Base-by-base conservation (phyloP, 2,113 vertebrate genomes). In the Podarcis muralis region DNA sequence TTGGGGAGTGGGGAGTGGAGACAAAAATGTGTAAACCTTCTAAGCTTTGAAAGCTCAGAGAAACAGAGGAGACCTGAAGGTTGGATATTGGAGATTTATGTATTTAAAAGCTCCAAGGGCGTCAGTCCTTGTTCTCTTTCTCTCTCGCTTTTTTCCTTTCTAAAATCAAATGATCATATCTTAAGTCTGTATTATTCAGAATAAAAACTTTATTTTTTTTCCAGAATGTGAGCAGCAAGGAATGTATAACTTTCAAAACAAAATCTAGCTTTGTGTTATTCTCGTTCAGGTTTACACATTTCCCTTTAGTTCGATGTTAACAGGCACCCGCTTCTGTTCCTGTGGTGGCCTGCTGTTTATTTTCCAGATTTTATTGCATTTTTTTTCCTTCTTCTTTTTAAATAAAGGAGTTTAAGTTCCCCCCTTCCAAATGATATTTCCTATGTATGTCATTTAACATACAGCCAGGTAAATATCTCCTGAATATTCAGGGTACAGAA, bases 191-290 rank as follows among this genome's bases (percentile, higher is more conserved):
- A 94, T 96, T 97, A 97, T 94, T 97, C 97, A 97, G 97, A 97
- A 97, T 97, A 97, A 97, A 97, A 97, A 96, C 94, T 97, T 97
- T 95, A 97, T 98, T 98, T 89, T 95, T 98, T 97, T 96, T 96
- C 93, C 97, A 97, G 95, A 98, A 97, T 94, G 96, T 97, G 97
- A 98, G 98, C 98, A 99, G 98, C 98, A 98, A 98, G 98, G 98
- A 99, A 99, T 98, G 98, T 98, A 97, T 97, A 97, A 97, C 97
- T 98, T 96, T 96, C 94, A 78, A 97, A 97, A 97, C 97, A 97
- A 97, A 97, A 97, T 96, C 95, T 95, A 95, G 93, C 91, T 94
- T 96, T 96, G 97, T 81, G 79, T 15, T 83, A 68, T 88, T 77
- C 20, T 88, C 27, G 35, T 83, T 96, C 96, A 87, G 68, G 85